Evolutionary conservation across 1,140 invertebrate genomes (phyloP).

Genomic region (Drosophila bipectinata): DNA sequence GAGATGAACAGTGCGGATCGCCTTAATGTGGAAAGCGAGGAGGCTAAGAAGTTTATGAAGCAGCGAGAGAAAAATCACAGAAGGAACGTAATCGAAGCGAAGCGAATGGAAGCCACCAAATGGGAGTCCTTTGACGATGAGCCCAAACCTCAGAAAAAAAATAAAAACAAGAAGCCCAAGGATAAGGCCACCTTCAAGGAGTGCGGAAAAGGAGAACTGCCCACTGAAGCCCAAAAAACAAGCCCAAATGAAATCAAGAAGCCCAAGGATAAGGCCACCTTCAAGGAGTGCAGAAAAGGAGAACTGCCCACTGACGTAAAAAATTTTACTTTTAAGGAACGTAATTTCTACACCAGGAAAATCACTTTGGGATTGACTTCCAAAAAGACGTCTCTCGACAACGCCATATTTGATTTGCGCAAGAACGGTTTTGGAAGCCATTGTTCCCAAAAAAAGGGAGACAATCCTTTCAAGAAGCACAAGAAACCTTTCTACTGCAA

Average conservation of each 20-base stretch:
- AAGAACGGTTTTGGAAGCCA: background rate
- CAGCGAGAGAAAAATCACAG: conserved; percentile 59
- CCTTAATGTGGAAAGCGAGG: conserved; percentile 48
- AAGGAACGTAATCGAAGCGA: conserved; percentile 58
- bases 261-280: background rate
- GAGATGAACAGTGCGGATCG: conserved; percentile 14
- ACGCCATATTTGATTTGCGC: conserved; percentile 13
- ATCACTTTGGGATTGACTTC: conserved; percentile 14
- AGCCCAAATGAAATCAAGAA: background rate
- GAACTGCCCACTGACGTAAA: conserved; percentile 18
- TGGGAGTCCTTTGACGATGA: conserved; percentile 60
- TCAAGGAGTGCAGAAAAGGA: background rate
- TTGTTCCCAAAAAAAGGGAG: background rate
- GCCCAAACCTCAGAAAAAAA: background rate
- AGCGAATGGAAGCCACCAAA: conserved; percentile 24
- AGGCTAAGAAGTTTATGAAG: conserved; percentile 48
- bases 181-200: background rate
- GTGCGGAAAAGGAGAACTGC: conserved; percentile 4
- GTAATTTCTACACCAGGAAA: conserved; percentile 32
- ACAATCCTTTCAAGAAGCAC: background rate
- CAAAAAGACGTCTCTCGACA: background rate
- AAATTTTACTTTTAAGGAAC: conserved; percentile 24
- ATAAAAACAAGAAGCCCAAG: background rate
- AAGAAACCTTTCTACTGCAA: conserved; percentile 2
- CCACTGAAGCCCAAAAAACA: background rate